These are phyloP conservation scores for Brachionus rubens DNA, from an alignment of 1,140 invertebrate genomes.

Conservation along the genomic window DNA sequence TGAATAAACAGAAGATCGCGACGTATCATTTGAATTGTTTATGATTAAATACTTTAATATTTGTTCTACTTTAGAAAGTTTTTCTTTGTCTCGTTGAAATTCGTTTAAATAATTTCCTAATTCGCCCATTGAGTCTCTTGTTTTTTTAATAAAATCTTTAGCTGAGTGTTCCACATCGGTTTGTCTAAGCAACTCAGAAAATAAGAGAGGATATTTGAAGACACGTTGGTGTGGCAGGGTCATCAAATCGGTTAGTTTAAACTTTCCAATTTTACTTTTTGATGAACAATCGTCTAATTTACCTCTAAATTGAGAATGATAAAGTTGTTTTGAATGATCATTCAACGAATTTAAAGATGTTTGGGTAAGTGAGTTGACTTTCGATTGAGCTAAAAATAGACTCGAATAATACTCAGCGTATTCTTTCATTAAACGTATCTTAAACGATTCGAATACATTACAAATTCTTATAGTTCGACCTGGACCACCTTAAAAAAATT, in stretches of 20 bases:
- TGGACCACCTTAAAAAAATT: neutral
- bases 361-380: neutral
- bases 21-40: neutral
- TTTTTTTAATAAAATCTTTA: slow-evolving; percentile 11
- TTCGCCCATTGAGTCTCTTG: slow-evolving; percentile 32
- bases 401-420: slow-evolving; percentile 40
- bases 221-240: slow-evolving; percentile 30
- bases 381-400: slow-evolving; percentile 4
- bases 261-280: slow-evolving; percentile 32
- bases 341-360: neutral
- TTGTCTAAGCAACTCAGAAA: slow-evolving; percentile 38
- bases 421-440: slow-evolving; percentile 19
- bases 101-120: slow-evolving; percentile 43
- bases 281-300: slow-evolving; percentile 24
- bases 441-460: slow-evolving; percentile 28
- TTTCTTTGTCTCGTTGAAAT: slow-evolving; percentile 42
- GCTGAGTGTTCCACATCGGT: slow-evolving; percentile 35
- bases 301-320: neutral
- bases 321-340: slow-evolving; percentile 10
- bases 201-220: slow-evolving; percentile 39
- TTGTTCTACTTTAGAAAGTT: slow-evolving; percentile 25
- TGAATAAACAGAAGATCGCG: slow-evolving; percentile 3
- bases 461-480: slow-evolving; percentile 30
- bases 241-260: slow-evolving; percentile 36
- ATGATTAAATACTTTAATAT: slow-evolving; percentile 27